phyloP scores from a whole-genome alignment of 2,888 invertebrate genomes.

The Heterodera filipjevi region DNA sequence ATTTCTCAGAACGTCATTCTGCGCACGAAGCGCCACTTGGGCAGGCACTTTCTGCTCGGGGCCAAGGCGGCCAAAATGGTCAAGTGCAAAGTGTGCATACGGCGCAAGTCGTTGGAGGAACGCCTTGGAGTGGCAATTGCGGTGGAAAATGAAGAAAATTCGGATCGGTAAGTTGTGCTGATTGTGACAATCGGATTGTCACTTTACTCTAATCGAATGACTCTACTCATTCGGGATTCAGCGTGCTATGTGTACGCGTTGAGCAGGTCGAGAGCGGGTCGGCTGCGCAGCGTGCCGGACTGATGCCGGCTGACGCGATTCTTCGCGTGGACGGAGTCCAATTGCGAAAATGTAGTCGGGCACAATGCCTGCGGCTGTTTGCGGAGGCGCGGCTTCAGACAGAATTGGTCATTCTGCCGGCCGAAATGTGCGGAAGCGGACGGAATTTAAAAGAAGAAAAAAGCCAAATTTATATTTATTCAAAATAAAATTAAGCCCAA shows the following conservation, averaged over 20 bases:
- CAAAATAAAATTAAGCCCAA: neutral
- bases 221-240: conserved; percentile 20
- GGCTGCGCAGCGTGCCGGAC: conserved; percentile 40
- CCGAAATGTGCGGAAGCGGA: conserved; percentile 13
- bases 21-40: conserved; percentile 39
- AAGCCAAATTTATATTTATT: neutral
- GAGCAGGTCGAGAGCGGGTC: conserved; percentile 45
- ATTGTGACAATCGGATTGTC: neutral
- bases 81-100: conserved; percentile 43
- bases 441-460: neutral
- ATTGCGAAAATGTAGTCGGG: conserved; percentile 40
- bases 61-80: conserved; percentile 39
- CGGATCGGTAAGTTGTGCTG: conserved; percentile 33
- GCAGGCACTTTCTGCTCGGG: conserved; percentile 34
- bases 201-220: neutral
- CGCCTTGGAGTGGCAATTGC: conserved; percentile 47
- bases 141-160: conserved; percentile 44
- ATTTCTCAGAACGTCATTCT: conserved; percentile 38
- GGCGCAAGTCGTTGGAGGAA: conserved; percentile 42
- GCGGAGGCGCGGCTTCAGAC: conserved; percentile 38
- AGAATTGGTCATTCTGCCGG: conserved; percentile 36
- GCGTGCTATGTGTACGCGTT: conserved; percentile 47
- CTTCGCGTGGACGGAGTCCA: conserved; percentile 42
- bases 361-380: conserved; percentile 42
- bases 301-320: conserved; percentile 46